Evolutionary conservation across 2,888 invertebrate genomes (phyloP), one percentile per base, ranked within the genome.

Genomic region (Cyrtodaria siliqua): DNA sequence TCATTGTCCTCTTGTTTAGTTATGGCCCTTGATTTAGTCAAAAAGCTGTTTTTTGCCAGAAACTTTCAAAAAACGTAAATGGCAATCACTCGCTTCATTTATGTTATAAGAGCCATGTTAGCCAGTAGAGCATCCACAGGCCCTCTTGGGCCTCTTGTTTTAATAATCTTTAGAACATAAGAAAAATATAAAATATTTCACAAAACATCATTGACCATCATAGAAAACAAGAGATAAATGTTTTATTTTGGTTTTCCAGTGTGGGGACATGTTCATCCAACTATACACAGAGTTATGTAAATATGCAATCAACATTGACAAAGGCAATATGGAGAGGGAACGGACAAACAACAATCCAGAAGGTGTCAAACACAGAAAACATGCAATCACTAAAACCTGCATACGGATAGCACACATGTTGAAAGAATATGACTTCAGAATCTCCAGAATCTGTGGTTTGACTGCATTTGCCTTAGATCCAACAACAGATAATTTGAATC

Each of bases 241-340:
- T 60, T 26, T 12, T 60, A 57, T 8, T 56, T 52, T 72, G 50
- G 56, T 40, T 40, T 85, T 88, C 59, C 87, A 90, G 90, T 89
- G 89, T 83, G 90, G 90, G 2, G 86, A 87, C 47, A 84, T 75
- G 52, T 86, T 87, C 52, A 80, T 89, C n/a, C 89, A 90, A 72
- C 80, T 90, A 26, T 89, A 88, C 67, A 86, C 88, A 49, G 89
- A 89, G 62, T 78, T 90, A 62, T 89, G 88, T 77, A 86, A 89
- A 49, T 90, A 87, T 75, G 89, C 89, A 6, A 82, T 90, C 44
- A 90, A 90, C 72, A 83, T 89, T 18, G 90, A 90, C 76, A 90
- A 89, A 63, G 88, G 89, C 2, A 85, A 84, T 29, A 81, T 86
- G 83, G 90, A 90, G 60, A 78, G 85, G 61, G 85, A 82, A 60